Base-by-base conservation (phyloP, 2,113 vertebrate genomes). In the Barnardius zonarius region DNA sequence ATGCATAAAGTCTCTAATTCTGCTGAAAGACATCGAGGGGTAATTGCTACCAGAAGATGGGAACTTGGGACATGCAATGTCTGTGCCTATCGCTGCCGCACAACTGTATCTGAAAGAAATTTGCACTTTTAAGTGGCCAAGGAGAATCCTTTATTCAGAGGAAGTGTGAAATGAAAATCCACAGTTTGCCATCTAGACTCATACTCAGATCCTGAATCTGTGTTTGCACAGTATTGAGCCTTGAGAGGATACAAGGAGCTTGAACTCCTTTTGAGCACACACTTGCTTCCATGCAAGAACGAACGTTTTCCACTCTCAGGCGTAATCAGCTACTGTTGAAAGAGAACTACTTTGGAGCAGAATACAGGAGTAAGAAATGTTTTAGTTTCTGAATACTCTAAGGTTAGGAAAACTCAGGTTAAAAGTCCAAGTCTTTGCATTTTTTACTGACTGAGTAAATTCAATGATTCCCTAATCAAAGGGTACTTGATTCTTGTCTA, bases 1-100 rank as follows among this genome's bases (percentile, higher is more conserved):
- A 74, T 5, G 18, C 7, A 17, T 27, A 20, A 70, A n/a, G 10
- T 55, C 59, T 83, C 27, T 44, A 46, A 74, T 30, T 66, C 54
- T 69, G 35, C 44, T 87, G 33, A 17, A 13, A 89, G 20, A 63
- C 11, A 33, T 33, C 41, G 44, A 41, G 20, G 11, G 9, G 4
- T n/a, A 86, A 44, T 52, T 25, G 54, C 27, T 27, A 44, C 2
- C 59, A 69, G 75, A 77, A 23, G 30, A 61, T 37, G 51, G 37
- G 20, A 93, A 70, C 24, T 8, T 24, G 28, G 25, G 63, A 62
- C 28, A 19, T 54, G 25, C 11, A 28, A 7, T 6, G 24, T 52
- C 37, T 49, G 5, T 17, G 1, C 0, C 0, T 33, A n/a, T 44
- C 31, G 5, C 31, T 79, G 28, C 51, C 85, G 17, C 13, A 5